Percentiles rank a stretch among this genome's conserved stretches.
Conservation (phyloP, 2,113 vertebrate species). For the Naja naja region DNA sequence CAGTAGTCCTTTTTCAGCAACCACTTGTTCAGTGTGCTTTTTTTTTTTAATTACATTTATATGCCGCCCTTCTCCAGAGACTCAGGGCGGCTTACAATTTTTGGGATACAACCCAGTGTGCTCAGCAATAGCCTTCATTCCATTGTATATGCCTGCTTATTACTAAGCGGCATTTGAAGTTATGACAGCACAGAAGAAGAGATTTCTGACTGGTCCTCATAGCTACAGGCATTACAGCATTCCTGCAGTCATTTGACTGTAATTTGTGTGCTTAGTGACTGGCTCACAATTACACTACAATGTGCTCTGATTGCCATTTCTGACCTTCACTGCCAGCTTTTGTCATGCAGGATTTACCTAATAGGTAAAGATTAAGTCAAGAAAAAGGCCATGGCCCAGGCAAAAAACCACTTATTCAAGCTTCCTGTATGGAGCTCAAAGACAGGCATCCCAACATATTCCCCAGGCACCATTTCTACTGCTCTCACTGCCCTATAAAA, state of each 20-base stretch:
- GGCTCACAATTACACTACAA: neutral
- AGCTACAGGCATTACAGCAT: neutral
- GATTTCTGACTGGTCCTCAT: neutral
- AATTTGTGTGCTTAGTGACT: neutral
- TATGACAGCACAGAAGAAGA: neutral
- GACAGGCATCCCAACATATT: neutral
- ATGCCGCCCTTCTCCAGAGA: no score
- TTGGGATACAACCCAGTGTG: no score
- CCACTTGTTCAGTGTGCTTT: neutral
- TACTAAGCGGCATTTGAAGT: neutral
- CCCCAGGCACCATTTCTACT: neutral
- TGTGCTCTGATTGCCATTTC: neutral
- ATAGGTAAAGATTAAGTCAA: neutral
- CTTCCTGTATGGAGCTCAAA: neutral
- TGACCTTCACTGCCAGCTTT: neutral
- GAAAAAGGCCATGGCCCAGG: neutral
- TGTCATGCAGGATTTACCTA: neutral
- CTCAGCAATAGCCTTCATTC: no score
- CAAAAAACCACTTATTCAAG: neutral
- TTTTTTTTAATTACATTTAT: no score
- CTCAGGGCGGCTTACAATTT: no score
- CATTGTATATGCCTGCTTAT: no score
- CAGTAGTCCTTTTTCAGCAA: neutral
- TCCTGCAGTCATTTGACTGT: neutral
- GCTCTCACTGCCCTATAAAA: neutral